These are phyloP conservation scores for Caenorhabditis parvicauda DNA, from an alignment of 2,888 invertebrate species.

Conservation along the genomic window DNA sequence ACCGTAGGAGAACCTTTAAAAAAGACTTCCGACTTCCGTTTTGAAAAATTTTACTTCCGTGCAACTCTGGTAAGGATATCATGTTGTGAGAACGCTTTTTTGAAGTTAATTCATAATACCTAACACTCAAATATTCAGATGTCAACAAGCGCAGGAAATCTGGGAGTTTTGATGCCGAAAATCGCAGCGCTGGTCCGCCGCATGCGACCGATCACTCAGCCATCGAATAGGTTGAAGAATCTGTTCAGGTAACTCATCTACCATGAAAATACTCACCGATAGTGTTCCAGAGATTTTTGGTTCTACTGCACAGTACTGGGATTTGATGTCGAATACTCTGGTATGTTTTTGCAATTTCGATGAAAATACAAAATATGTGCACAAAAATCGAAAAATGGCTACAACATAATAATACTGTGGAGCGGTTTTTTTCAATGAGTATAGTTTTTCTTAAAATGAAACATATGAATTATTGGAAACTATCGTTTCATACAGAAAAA, in stretches of 20 bases:
- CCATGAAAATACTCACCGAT: slow-evolving; percentile 3
- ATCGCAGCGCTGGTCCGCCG: slow-evolving; percentile 84
- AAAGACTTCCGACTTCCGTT: too few relatives aligned
- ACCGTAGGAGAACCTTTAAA: too few relatives aligned
- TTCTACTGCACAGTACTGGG: slow-evolving; percentile 98
- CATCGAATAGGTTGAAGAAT: slow-evolving; percentile 86
- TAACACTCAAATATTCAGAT: slow-evolving; percentile 70
- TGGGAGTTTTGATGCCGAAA: slow-evolving; percentile 95
- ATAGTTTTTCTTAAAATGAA: too few relatives aligned
- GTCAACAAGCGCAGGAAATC: slow-evolving; percentile 90
- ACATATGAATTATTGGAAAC: too few relatives aligned
- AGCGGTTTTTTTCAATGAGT: too few relatives aligned
- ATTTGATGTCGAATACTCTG: slow-evolving; percentile 78
- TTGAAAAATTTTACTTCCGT: too few relatives aligned
- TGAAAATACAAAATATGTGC: too few relatives aligned
- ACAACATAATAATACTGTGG: too few relatives aligned
- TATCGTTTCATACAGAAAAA: too few relatives aligned
- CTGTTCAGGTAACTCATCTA: slow-evolving; percentile 65
- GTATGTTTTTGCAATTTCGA: slow-evolving; percentile 25
- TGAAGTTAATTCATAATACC: background rate
- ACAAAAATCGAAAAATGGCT: too few relatives aligned
- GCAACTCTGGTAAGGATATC: too few relatives aligned
- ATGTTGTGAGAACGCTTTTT: slow-evolving; percentile 1
- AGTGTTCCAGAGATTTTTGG: slow-evolving; percentile 84
- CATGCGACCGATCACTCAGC: slow-evolving; percentile 82